Evolutionary conservation across 2,113 vertebrate species (phyloP), one percentile per base, ranked within the genome.

Genomic region (Cacatua alba): DNA sequence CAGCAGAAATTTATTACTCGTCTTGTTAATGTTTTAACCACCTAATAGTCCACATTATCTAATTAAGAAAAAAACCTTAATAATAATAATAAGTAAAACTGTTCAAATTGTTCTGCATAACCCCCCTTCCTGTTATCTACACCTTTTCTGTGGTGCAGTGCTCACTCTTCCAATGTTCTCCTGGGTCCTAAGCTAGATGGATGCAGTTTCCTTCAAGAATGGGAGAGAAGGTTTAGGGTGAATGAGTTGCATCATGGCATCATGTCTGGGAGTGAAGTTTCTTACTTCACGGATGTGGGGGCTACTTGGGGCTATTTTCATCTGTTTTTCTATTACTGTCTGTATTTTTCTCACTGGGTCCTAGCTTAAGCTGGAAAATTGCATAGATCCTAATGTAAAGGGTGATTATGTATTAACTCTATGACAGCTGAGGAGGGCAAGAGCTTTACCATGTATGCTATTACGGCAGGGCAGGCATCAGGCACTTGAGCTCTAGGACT

Each of bases 221-320:
- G 2, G 14, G 17, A 69, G 7, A 16, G 17, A 80, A 77, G 8
- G 1, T 12, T 90, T 63, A n/a, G 3, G 5, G 6, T 44, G 26
- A 76, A n/a, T 31, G 21, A 39, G 7, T 10, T 3, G 0, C 46
- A 77, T 55, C 7, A 28, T 13, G 29, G 10, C 0, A 2, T 31
- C 28, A n/a, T 25, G 48, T 5, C 25, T 62, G 23, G 12, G 31
- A 80, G 14, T 4, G 13, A 24, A 52, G 17, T 9, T 72, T 24
- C 33, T 41, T 67, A 31, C 10, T 31, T 91, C 43, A 49, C 6
- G 63, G 41, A 31, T 7, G 19, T 31, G 6, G 3, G 24, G 9
- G 3, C 3, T 25, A 49, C 7, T 25, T 76, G 6, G 2, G 19
- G 19, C 5, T 69, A 10, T 64, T 82, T 81, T 86, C 17, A 46